A percentile compares a stretch with the other conserved stretches of the same genome.
Conservation (phyloP, 2,797 vertebrate species). For the Chaunax sp. region DNA sequence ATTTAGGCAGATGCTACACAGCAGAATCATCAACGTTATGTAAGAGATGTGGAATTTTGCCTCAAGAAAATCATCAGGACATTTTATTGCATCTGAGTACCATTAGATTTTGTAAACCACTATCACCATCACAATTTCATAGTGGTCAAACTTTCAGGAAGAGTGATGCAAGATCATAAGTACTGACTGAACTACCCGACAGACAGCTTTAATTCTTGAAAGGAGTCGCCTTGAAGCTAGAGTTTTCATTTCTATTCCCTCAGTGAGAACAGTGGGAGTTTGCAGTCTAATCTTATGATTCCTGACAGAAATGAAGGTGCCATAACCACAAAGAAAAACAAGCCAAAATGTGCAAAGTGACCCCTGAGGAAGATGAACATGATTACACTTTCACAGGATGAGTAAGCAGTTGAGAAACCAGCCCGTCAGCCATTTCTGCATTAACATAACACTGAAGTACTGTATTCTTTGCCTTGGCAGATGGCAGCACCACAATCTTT, state of each 20-base stretch:
- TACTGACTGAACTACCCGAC: constrained; percentile 3
- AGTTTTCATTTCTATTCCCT: constrained; percentile 1
- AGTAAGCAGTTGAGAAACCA: constrained; percentile 60
- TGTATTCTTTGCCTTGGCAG: constrained; percentile 7
- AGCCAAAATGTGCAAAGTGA: constrained; percentile 17
- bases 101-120: not conserved
- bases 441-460: not conserved
- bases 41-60: not conserved
- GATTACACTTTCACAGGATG: constrained; percentile 57
- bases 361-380: constrained; percentile 49
- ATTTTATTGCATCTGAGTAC: not conserved
- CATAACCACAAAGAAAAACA: constrained; percentile 24
- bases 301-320: constrained; percentile 32
- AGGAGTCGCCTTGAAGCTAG: too few species aligned
- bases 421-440: constrained; percentile 22
- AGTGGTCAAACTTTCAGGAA: not conserved
- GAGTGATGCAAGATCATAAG: not conserved
- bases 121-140: not conserved
- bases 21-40: not conserved
- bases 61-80: not conserved
- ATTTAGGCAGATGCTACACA: not conserved
- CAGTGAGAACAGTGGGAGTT: constrained; percentile 14
- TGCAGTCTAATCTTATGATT: constrained; percentile 3
- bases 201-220: constrained; percentile 10
- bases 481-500: constrained; percentile 7